Evolutionary conservation across 2,113 vertebrate species (phyloP), one percentile per base, ranked within the genome.

Genomic region (Brachirus orientalis): DNA sequence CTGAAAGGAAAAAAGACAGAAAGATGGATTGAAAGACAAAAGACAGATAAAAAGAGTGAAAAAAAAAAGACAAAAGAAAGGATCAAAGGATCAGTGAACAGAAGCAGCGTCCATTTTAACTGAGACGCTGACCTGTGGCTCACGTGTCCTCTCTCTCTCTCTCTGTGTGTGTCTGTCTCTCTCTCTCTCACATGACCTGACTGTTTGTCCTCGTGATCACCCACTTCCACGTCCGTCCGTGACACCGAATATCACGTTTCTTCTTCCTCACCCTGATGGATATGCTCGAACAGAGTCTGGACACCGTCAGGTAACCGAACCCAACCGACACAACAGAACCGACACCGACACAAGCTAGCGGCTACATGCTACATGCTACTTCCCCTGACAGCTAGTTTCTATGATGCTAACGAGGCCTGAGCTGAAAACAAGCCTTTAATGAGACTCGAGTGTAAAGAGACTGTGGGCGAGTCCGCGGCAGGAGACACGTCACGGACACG

Each of bases 141-240:
- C 91, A 89, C 89, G 93, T 91, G 93, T 93, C 90, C 90, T n/a
- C 88, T 77, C 90, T 91, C 89, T 92, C 92, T 92, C 94, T 95
- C 95, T 10, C 90, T 88, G 90, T 88, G 84, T 40, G 2, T 43
- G 1, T 13, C 40, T 43, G 1, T 14, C 14, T 14, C 88, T 74
- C 90, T 91, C 89, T 92, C 91, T 92, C 94, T 96, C 95, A 96
- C 95, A 95, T 96, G 95, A 96, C 95, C 94, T 88, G 92, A 93
- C 92, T 96, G 95, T 96, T 96, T 96, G 95, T 95, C 94, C 95
- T 94, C 95, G 94, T 96, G 95, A 96, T 95, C 95, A 94, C 40
- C 12, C 85, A 86, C 88, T 89, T 89, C 92, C 92, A 92, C 88
- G 83, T 88, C 87, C 75, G 77, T 77, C 86, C 68, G 85, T 86